Conservation (phyloP, 1,140 invertebrate species). For the Lutraria rhynchaena region DNA sequence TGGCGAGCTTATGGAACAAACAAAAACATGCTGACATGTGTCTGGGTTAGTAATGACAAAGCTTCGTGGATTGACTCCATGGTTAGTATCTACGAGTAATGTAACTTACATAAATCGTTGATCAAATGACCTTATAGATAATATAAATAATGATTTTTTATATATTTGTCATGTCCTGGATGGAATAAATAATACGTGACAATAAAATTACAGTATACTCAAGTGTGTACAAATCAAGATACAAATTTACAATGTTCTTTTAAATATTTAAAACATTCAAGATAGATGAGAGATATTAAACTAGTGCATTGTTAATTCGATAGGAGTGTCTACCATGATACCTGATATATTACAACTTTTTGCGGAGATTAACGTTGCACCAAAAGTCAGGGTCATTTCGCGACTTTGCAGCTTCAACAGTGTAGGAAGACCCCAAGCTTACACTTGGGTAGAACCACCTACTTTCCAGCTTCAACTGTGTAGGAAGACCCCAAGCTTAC, state of each 20-base stretch:
- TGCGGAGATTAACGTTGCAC: no score
- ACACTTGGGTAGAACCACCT: no score
- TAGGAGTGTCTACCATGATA: no score
- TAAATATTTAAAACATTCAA: not conserved
- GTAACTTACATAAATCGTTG: not conserved
- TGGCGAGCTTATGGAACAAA: no score
- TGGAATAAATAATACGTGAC: not conserved
- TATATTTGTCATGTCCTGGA: not conserved
- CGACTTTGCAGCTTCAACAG: no score
- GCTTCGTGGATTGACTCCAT: conserved; percentile 13
- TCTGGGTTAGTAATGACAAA: conserved; percentile 10
- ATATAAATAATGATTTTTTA: not conserved
- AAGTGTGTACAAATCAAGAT: not conserved
- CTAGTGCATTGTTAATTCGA: no score
- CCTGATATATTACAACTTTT: no score
- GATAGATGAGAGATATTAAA: no score
- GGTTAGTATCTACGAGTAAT: not conserved
- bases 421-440: no score
- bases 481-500: no score
- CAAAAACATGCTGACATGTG: not conserved
- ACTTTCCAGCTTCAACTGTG: no score
- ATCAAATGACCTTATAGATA: not conserved
- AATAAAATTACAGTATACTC: not conserved
- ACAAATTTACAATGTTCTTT: not conserved
- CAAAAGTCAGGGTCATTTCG: no score